phyloP scores from a whole-genome alignment of 2,113 vertebrate species.

The Daphoenositta chrysoptera region DNA sequence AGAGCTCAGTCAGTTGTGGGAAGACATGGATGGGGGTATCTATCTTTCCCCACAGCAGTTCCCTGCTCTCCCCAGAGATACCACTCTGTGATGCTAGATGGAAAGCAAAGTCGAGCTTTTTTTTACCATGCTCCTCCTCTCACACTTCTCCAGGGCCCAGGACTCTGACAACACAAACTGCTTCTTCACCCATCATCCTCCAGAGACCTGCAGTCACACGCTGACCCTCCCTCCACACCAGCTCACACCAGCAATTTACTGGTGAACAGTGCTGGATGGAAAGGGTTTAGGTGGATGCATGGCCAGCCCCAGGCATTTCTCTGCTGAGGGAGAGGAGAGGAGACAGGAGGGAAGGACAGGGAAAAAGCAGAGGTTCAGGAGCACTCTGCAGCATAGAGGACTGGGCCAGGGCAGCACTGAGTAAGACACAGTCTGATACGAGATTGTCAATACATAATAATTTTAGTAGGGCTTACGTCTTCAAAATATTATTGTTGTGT shows the following conservation, averaged over 20 bases:
- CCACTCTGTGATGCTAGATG: background rate
- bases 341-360: background rate
- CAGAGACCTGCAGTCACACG: background rate
- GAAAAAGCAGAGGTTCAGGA: background rate
- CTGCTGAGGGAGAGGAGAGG: background rate
- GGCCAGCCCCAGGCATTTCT: background rate
- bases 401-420: background rate
- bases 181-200: background rate
- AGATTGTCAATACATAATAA: background rate
- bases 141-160: background rate
- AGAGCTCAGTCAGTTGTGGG: background rate
- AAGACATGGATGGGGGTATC: background rate
- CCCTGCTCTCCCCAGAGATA: background rate
- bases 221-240: background rate
- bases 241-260: background rate
- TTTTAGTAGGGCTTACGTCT: background rate
- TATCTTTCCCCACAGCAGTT: background rate
- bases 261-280: background rate
- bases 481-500: background rate
- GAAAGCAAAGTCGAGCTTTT: background rate
- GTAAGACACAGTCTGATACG: background rate
- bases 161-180: background rate
- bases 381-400: background rate
- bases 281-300: rapidly evolving
- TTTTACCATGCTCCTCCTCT: background rate